phyloP scores from a whole-genome alignment of 2,888 invertebrate species.

The Cordilura impudica region DNA sequence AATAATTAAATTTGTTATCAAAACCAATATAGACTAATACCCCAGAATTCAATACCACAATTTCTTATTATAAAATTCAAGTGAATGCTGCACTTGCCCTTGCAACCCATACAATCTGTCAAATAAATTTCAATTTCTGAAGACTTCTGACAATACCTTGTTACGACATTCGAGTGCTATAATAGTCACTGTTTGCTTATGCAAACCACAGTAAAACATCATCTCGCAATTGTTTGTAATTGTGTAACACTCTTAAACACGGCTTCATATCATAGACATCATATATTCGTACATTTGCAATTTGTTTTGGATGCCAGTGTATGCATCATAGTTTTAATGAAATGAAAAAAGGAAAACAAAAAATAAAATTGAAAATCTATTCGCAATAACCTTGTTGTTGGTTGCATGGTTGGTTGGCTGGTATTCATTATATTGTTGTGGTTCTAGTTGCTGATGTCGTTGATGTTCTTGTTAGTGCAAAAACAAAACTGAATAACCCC shows the following conservation, averaged over 20 bases:
- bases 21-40: too few species aligned
- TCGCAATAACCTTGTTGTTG: conserved; percentile 49
- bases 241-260: neutral
- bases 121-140: too few species aligned
- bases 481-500: conserved; percentile 55
- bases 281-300: conserved; percentile 39
- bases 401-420: conserved; percentile 13
- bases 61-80: too few species aligned
- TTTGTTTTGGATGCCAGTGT: conserved; percentile 43
- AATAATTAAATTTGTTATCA: too few species aligned
- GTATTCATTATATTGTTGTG: conserved; percentile 37
- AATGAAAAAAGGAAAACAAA: conserved; percentile 11
- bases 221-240: neutral
- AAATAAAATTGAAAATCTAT: conserved; percentile 45
- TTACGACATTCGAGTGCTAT: too few species aligned
- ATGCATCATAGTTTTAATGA: conserved; percentile 16
- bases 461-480: neutral
- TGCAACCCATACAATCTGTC: too few species aligned
- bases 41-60: too few species aligned
- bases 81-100: too few species aligned
- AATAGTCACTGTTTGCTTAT: too few species aligned
- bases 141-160: too few species aligned
- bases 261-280: conserved; percentile 28
- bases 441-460: neutral
- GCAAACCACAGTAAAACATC: neutral